Conservation (phyloP, 2,113 vertebrate species). For the Hippolais icterina region DNA sequence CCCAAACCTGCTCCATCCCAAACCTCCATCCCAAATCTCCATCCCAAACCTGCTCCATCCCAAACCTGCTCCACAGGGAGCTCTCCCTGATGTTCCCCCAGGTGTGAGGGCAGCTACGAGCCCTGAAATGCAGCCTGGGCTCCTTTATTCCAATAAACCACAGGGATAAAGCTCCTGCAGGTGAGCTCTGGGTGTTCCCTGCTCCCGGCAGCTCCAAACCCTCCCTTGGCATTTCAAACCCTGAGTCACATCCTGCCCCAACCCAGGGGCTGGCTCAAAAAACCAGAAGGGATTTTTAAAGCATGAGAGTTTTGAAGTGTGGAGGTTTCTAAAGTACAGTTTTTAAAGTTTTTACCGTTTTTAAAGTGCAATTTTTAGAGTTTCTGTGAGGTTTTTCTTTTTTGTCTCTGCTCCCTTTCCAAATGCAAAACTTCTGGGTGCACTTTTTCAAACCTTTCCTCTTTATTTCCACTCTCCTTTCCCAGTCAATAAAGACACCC, state of each 20-base stretch:
- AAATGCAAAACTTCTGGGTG: neutral
- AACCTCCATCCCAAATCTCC: neutral
- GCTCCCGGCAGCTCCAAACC: neutral
- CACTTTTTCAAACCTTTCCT: neutral
- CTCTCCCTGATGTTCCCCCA: neutral
- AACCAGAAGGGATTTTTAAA: neutral
- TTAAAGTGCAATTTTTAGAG: neutral
- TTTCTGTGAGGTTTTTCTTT: neutral
- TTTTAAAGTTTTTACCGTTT: neutral
- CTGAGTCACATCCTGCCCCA: neutral
- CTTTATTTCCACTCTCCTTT: constrained; percentile 25
- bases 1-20: neutral
- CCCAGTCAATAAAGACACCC: constrained; percentile 46
- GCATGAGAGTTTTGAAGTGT: neutral
- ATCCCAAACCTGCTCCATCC: neutral
- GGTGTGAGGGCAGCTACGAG: neutral
- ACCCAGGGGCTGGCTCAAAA: neutral
- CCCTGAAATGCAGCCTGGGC: neutral
- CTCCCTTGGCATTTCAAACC: neutral
- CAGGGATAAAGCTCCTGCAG: constrained; percentile 9
- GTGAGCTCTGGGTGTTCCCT: constrained; percentile 5
- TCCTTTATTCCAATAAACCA: neutral
- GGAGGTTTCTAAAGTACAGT: neutral
- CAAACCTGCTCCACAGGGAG: neutral
- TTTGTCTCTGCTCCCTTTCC: neutral